These are phyloP conservation scores for Zhuqinia jingwanae DNA, from an alignment of 2,888 invertebrate genomes.

Conservation along the genomic window DNA sequence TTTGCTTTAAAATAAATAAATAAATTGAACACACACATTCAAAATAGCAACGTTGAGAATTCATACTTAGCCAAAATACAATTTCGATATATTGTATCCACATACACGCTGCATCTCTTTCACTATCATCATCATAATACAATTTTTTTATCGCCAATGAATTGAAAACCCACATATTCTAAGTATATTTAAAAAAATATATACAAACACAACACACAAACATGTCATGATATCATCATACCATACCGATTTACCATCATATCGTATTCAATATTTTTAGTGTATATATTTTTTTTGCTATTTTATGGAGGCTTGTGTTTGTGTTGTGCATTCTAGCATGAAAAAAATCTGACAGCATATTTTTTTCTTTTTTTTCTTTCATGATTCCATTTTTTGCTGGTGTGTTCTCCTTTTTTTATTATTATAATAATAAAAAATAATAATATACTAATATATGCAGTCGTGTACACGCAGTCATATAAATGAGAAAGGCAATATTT, in stretches of 20 bases:
- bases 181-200: neutral
- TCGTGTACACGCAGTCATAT: neutral
- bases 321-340: conserved; percentile 42
- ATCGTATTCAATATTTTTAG: neutral
- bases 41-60: too few relatives aligned
- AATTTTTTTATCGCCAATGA: conserved; percentile 17
- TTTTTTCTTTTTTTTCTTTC: conserved; percentile 40
- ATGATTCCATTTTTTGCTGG: conserved; percentile 56
- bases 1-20: conserved; percentile 45
- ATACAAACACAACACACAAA: neutral
- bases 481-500: neutral
- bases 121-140: neutral
- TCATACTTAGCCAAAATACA: neutral
- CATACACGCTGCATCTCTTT: neutral
- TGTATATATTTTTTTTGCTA: neutral
- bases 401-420: neutral
- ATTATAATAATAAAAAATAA: neutral
- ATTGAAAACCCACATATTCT: conserved; percentile 7
- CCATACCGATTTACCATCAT: neutral
- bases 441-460: neutral
- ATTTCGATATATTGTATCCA: neutral
- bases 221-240: neutral
- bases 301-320: neutral
- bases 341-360: conserved; percentile 55
- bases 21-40: too few relatives aligned